Percentiles rank a stretch among this genome's conserved stretches.
These are phyloP conservation scores for Criorhina ranunculi DNA, from an alignment of 2,888 invertebrate genomes.

Conservation along the genomic window DNA sequence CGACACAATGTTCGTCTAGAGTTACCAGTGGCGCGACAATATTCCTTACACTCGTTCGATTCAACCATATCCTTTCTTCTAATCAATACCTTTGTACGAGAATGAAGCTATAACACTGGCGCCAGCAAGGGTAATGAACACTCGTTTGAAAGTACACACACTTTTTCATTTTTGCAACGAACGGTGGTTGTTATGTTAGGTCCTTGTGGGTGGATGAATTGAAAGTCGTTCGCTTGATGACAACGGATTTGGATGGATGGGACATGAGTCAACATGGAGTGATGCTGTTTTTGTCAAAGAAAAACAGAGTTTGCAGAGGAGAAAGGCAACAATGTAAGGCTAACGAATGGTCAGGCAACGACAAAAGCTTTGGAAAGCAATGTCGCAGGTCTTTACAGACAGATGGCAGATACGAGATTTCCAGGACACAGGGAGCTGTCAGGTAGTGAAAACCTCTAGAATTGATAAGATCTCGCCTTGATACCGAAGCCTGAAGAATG, in stretches of 20 bases:
- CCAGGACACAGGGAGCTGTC: too few species aligned
- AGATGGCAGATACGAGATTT: too few species aligned
- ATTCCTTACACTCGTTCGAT: background rate
- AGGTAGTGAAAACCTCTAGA: too few species aligned
- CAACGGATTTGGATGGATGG: background rate
- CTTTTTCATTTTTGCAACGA: too few species aligned
- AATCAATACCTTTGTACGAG: conserved; percentile 43
- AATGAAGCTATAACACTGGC: conserved; percentile 55
- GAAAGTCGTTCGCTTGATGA: conserved; percentile 9
- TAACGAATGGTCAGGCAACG: too few species aligned
- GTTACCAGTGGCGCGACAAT: background rate
- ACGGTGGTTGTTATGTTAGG: conserved; percentile 28
- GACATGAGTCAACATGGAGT: conserved; percentile 1
- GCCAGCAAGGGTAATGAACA: conserved; percentile 60
- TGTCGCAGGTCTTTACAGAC: too few species aligned
- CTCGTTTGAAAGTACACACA: too few species aligned
- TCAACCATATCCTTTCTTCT: conserved; percentile 23
- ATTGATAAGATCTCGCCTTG: too few species aligned
- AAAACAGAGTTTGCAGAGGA: too few species aligned
- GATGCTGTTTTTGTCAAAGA: background rate
- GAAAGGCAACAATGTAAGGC: too few species aligned
- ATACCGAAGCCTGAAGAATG: too few species aligned
- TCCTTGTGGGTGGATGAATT: background rate
- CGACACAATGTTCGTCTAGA: background rate
- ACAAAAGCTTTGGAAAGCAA: too few species aligned